These are phyloP conservation scores for Phyllostomus hastatus DNA, from an alignment of 2,113 vertebrate species.

Conservation along the genomic window DNA sequence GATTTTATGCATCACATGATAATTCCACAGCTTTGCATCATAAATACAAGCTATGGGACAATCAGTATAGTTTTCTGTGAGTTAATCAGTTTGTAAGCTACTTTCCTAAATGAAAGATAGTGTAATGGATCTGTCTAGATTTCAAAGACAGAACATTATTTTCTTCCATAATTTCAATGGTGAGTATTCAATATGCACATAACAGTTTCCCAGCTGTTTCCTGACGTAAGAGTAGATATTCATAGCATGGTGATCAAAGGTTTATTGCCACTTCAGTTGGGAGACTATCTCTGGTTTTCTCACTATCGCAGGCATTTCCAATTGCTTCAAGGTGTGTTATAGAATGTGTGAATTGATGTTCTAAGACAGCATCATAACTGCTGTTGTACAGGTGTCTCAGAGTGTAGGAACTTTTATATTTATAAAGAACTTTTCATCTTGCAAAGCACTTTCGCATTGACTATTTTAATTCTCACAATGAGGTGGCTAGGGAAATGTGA, in stretches of 20 bases:
- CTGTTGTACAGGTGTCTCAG: conserved; percentile 19
- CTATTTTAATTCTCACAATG: not conserved
- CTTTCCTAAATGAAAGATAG: conserved; percentile 22
- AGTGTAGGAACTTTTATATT: not conserved
- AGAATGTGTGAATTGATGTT: conserved; percentile 27
- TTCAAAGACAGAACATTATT: conserved; percentile 16
- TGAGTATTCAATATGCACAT: conserved; percentile 34
- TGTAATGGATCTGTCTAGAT: conserved; percentile 14
- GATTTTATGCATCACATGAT: not conserved
- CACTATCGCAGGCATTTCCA: conserved; percentile 6
- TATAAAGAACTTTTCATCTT: not conserved
- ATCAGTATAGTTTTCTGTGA: not conserved
- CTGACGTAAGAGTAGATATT: not conserved
- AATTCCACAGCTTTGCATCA: not conserved
- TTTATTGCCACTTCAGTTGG: not conserved
- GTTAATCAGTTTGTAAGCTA: not conserved
- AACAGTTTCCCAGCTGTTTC: conserved; percentile 40
- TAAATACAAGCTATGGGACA: not conserved
- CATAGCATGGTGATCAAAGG: conserved; percentile 47
- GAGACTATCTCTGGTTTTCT: not conserved
- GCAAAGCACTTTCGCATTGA: not conserved
- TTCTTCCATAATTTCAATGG: conserved; percentile 50
- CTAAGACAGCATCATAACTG: not conserved
- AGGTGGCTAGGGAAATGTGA: not conserved
- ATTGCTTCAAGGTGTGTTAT: conserved; percentile 64